Percentiles rank a stretch among this genome's conserved stretches.
Evolutionary conservation across 30 jellyfish, hydroid and myxozoan genomes (phyloP).

Genomic region (Rhopilema esculentum): DNA sequence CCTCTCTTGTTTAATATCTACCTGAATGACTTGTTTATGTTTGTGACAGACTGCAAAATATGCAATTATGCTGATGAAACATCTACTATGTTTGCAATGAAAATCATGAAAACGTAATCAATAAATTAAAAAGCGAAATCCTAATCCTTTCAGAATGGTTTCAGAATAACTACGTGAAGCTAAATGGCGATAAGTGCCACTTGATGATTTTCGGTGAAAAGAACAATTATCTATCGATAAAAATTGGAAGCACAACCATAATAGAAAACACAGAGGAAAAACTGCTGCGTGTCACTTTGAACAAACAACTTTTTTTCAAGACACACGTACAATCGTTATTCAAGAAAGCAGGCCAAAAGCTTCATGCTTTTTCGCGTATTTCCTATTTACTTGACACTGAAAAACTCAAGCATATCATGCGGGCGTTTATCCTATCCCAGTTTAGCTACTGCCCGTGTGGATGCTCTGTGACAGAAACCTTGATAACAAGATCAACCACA

Average conservation of each 20-base stretch:
- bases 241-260: slow-evolving; percentile 38
- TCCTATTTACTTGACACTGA: slow-evolving; percentile 31
- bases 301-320: slow-evolving; percentile 20
- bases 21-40: slow-evolving; percentile 5
- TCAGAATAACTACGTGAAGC: slow-evolving; percentile 7
- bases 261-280: slow-evolving; percentile 24
- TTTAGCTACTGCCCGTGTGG: slow-evolving; percentile 14
- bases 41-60: not conserved
- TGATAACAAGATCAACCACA: slow-evolving; percentile 11
- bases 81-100: too few species aligned
- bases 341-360: slow-evolving; percentile 35
- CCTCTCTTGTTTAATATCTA: not conserved
- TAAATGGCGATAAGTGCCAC: slow-evolving; percentile 26
- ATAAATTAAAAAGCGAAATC: not conserved
- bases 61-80: not conserved
- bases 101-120: slow-evolving; percentile 13
- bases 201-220: slow-evolving; percentile 41
- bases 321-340: slow-evolving; percentile 23
- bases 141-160: slow-evolving; percentile 1
- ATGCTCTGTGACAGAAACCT: slow-evolving; percentile 8
- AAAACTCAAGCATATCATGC: slow-evolving; percentile 9
- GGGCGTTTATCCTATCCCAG: slow-evolving; percentile 36
- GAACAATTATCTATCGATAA: slow-evolving; percentile 4
- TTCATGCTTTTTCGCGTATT: slow-evolving; percentile 2
- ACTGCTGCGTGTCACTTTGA: slow-evolving; percentile 37